A percentile compares a stretch with the other conserved stretches of the same genome.
phyloP scores from a whole-genome alignment of 92 coral and sea anemone species.

The Porites rus region DNA sequence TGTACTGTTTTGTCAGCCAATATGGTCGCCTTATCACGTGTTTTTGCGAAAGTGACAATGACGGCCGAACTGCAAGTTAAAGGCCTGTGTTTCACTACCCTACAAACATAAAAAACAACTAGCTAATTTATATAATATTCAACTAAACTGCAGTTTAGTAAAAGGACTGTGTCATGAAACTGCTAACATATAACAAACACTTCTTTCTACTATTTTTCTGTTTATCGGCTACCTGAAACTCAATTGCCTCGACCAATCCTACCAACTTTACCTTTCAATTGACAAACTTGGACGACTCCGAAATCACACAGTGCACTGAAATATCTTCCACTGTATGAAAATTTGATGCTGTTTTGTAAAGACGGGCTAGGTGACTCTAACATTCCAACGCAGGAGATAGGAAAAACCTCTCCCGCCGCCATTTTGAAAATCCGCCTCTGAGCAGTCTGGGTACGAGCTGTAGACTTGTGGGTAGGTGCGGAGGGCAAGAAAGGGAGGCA shows the following conservation, averaged over 20 bases:
- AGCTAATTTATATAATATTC: too few species aligned
- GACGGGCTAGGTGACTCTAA: constrained; percentile 60
- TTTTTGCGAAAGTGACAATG: too few species aligned
- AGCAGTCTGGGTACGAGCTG: constrained; percentile 26
- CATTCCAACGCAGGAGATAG: constrained; percentile 17
- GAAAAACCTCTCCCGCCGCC: constrained; percentile 41
- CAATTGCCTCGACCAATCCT: not conserved
- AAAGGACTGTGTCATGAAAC: too few species aligned
- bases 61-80: too few species aligned
- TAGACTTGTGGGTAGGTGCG: not conserved
- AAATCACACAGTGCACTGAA: constrained; percentile 70
- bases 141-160: too few species aligned
- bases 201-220: too few species aligned
- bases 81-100: too few species aligned
- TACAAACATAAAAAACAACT: too few species aligned
- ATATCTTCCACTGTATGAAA: constrained; percentile 43
- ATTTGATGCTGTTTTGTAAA: constrained; percentile 66
- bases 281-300: constrained; percentile 39
- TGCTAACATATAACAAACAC: too few species aligned
- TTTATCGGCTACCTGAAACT: not conserved
- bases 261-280: constrained; percentile 43
- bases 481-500: not conserved
- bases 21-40: too few species aligned
- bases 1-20: too few species aligned
- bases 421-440: constrained; percentile 55